These are phyloP conservation scores for Ramphastos sulfuratus DNA, from an alignment of 2,113 vertebrate species.

Conservation along the genomic window DNA sequence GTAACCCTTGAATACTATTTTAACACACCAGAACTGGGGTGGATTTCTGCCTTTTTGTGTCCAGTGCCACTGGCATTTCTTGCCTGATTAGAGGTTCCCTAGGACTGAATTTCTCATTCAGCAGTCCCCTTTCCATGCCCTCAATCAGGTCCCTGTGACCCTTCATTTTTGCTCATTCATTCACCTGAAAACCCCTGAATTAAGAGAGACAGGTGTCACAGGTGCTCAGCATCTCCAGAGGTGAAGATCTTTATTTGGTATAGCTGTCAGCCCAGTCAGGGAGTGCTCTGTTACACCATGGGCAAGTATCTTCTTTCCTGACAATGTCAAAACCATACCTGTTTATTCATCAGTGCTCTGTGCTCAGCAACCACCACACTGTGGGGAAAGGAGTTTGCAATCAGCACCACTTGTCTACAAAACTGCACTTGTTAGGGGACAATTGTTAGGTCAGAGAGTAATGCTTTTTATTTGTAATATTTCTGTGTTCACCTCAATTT, in stretches of 20 bases:
- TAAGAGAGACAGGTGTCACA: background rate
- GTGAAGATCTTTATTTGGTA: background rate
- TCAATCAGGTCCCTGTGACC: background rate
- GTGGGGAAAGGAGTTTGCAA: background rate
- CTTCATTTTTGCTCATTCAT: background rate
- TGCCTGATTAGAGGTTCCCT: background rate
- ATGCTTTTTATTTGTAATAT: background rate
- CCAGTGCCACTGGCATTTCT: background rate
- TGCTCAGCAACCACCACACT: background rate
- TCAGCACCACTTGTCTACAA: conserved; percentile 23
- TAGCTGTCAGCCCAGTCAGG: background rate
- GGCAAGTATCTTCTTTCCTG: background rate
- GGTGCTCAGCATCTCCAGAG: background rate
- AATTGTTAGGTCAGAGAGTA: background rate
- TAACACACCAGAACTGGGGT: background rate
- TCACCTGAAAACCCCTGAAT: background rate
- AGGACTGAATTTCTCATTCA: background rate
- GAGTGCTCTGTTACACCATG: background rate
- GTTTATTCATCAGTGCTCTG: background rate
- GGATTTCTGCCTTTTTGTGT: background rate
- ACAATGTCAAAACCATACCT: background rate
- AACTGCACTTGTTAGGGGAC: conserved; percentile 22
- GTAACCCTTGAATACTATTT: background rate
- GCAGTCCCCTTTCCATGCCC: background rate
- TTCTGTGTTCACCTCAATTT: background rate